Percentiles rank a stretch among this genome's conserved stretches.
Evolutionary conservation across 2,113 vertebrate genomes (phyloP).

Genomic region (Mohoua ochrocephala): DNA sequence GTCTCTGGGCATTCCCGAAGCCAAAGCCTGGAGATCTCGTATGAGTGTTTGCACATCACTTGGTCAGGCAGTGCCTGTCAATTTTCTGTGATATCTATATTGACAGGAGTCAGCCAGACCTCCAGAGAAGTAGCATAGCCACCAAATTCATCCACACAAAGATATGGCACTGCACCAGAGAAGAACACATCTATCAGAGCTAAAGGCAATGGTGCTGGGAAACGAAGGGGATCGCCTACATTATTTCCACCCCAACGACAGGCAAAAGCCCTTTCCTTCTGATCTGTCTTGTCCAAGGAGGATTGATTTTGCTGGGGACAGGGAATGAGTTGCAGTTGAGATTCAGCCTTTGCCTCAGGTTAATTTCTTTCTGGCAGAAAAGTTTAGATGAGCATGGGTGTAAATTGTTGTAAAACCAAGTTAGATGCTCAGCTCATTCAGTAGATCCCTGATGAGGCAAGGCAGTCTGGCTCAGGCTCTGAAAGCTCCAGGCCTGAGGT

Average conservation of each 20-base stretch:
- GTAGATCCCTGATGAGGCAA: background rate
- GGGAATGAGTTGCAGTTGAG: background rate
- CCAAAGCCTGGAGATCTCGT: background rate
- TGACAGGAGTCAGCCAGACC: background rate
- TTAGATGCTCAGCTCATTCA: too few species aligned
- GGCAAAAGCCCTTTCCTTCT: background rate
- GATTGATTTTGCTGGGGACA: background rate
- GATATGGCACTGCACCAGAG: background rate
- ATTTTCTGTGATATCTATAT: background rate
- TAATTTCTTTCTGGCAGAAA: background rate
- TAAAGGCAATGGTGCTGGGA: background rate
- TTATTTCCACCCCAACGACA: fast-evolving
- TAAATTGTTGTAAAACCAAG: background rate
- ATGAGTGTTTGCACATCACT: background rate
- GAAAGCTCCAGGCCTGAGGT: background rate
- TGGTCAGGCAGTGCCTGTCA: background rate
- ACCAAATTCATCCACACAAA: background rate
- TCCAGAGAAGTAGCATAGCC: background rate
- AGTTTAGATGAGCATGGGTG: background rate
- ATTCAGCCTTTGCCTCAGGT: background rate
- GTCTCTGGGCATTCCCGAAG: fast-evolving
- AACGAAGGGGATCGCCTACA: background rate
- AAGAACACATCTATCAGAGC: background rate
- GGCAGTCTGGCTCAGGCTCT: background rate
- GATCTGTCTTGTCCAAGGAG: background rate